Conservation (phyloP, 2,797 vertebrate genomes). For the Ctenosaura bakeri region DNA sequence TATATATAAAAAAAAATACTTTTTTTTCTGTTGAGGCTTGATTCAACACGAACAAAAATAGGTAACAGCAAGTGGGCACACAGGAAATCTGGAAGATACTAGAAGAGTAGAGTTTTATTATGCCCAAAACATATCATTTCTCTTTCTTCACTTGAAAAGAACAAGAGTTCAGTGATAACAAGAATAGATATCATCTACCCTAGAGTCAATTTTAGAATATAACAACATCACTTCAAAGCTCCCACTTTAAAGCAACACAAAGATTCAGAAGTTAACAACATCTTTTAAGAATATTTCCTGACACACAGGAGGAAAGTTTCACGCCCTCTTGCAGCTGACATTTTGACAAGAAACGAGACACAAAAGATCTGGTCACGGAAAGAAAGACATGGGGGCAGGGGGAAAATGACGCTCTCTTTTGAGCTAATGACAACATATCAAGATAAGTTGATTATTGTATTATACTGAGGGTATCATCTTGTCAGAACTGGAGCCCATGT, state of each 20-base stretch:
- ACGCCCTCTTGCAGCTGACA: constrained; percentile 27
- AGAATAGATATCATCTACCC: constrained; percentile 49
- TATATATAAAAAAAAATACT: accelerated
- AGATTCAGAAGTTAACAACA: constrained; percentile 62
- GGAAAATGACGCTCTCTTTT: constrained; percentile 52
- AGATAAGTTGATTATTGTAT: constrained; percentile 49
- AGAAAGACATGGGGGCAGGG: constrained; percentile 36
- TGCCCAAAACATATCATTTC: constrained; percentile 23
- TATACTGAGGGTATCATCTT: constrained; percentile 48
- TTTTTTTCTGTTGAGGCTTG: not conserved
- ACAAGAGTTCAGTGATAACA: constrained; percentile 29
- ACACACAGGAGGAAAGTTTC: constrained; percentile 33
- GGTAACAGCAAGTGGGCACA: not conserved
- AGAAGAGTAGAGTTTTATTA: not conserved
- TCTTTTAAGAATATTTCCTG: constrained; percentile 63
- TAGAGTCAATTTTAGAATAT: constrained; percentile 52
- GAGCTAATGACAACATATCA: constrained; percentile 69
- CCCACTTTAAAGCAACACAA: constrained; percentile 49
- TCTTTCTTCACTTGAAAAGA: constrained; percentile 32
- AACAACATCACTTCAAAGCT: constrained; percentile 63
- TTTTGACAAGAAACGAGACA: constrained; percentile 55
- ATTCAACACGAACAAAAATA: not conserved
- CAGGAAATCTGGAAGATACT: not conserved
- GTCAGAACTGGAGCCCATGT: constrained; percentile 52
- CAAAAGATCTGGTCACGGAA: constrained; percentile 46